Evolutionary conservation across 1,140 invertebrate genomes (phyloP).

Genomic region (Neodiprion virginianus): DNA sequence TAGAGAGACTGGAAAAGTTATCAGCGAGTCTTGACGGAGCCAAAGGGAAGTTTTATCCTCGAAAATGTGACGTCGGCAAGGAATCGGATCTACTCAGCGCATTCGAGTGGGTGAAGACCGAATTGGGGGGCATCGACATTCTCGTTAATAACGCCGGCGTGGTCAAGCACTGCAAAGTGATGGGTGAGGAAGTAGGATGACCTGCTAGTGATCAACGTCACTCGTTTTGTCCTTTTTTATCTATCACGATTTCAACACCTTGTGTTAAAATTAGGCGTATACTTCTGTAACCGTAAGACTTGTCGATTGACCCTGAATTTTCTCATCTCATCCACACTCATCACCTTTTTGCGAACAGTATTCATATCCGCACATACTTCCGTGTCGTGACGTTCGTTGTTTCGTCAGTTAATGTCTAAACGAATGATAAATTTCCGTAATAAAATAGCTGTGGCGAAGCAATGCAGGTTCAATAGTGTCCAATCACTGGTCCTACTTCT

Average conservation of each 20-base stretch:
- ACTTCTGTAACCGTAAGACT: background rate
- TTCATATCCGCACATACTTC: no score
- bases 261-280: background rate
- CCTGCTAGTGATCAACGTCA: background rate
- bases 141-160: slow-evolving; percentile 65
- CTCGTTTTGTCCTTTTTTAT: no score
- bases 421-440: no score
- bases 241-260: background rate
- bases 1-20: slow-evolving; percentile 65
- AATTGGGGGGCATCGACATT: slow-evolving; percentile 67
- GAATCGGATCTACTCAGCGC: slow-evolving; percentile 65
- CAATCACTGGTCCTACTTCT: no score
- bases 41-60: slow-evolving; percentile 36
- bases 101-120: slow-evolving; percentile 64
- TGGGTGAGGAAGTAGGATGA: background rate
- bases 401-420: no score
- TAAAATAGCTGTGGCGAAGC: no score
- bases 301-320: background rate
- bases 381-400: no score
- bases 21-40: slow-evolving; percentile 26
- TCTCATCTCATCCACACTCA: no score
- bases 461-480: no score
- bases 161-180: background rate
- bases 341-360: no score
- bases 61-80: slow-evolving; percentile 66